Evolutionary conservation across 2,888 invertebrate species (phyloP), one percentile per base, ranked within the genome.

Genomic region (Venustoraphidia nigricollis): DNA sequence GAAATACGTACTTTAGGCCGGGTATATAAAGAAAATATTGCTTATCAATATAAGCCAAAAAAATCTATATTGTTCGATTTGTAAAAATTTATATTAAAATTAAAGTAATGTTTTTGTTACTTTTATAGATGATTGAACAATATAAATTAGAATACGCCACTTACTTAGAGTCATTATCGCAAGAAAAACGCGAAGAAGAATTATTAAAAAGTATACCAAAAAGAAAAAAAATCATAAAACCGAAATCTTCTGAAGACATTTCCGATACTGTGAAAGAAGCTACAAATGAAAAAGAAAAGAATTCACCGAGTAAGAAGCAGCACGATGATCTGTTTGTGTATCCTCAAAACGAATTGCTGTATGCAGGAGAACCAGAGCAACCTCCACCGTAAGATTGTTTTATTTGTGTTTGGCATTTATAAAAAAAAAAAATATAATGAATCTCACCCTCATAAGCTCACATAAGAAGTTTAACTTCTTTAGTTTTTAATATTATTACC

Each of bases 81-180:
- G 5, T 27, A 27, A 27, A 27, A 27, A 27, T 27, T 27, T 27
- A 27, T 27, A 6, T 27, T 27, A 27, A 3, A 27, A 6, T 27
- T 27, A 27, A 6, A 17, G 4, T 27, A 27, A 27, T 27, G 6
- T 27, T 27, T 27, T 27, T 27, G 1, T 27, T 37, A 41, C 10
- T 47, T 46, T 55, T 59, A 34, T 51, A 68, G 66, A 55, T 67
- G 55, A 58, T 65, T 46, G 66, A 66, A 39, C 63, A 69, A 51
- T 73, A 72, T 55, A 69, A 72, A 55, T 54, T 64, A 51, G 68
- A 71, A 51, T 72, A 66, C 56, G 66, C 67, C 4, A 59, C 63
- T 2, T 74, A 73, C 54, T 54, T 73, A 34, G 67, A 69, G 44
- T 64, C 66, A 5, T 57, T 74, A 13, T 65, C 72, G 1, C 68